Evolutionary conservation across 2,888 invertebrate species (phyloP), one percentile per base, ranked within the genome.

Genomic region (Aleiodes leptofemur): DNA sequence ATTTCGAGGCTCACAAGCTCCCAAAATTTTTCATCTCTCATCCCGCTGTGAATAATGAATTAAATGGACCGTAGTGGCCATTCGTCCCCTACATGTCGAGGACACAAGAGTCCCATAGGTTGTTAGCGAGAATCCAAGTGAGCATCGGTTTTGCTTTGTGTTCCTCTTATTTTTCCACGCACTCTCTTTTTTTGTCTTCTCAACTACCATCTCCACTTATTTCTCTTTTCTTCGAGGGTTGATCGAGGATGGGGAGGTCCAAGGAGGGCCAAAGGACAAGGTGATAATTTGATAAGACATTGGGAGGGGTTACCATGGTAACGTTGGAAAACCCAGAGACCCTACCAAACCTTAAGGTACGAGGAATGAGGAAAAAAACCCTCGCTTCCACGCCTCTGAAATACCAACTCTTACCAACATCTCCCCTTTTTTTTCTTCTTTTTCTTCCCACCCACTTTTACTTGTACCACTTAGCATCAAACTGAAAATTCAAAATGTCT

Each of bases 261-360:
- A 69, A 70, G 66, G 43, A 70, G 53, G 76, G 77, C 79, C 82
- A 76, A 82, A 81, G 86, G 86, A 86, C 86, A 85, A 89, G 89
- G 89, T 89, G 89, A 89, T 89, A 89, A 89, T 89, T 89, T 89
- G 89, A 89, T 89, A 89, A 89, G 89, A 89, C 88, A 87, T 88
- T 80, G 85, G 85, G 77, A 80, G 85, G 85, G 88, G 89, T 89
- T 89, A 83, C 89, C 85, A 89, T 89, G 88, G 86, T 80, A 80
- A 89, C 89, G 85, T 85, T 87, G 87, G 86, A 85, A 86, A 86
- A 85, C 82, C 84, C 85, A 71, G 84, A 84, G 84, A 81, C 81
- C 79, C 78, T 80, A 76, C 43, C 59, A 29, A 29, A 29, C 16
- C 29, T 68, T 48, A 57, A 56, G 57, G 48, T 55, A 16, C 51